Percentiles rank a stretch among this genome's conserved stretches.
phyloP scores from a whole-genome alignment of 2,113 vertebrate species.

The Clarias batrachus region DNA sequence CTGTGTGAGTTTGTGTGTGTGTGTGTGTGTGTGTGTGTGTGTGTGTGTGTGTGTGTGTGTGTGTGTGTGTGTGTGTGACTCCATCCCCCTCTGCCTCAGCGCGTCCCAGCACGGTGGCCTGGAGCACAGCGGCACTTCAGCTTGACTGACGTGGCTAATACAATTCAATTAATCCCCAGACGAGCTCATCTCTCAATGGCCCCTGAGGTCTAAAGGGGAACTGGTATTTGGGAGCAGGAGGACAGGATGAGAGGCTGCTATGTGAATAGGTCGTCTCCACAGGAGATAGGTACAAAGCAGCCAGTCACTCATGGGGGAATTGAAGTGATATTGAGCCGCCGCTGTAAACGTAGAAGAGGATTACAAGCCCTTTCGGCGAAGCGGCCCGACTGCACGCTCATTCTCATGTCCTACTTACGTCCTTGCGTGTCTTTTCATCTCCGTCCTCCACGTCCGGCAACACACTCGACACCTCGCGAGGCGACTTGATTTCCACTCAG shows the following conservation, averaged over 20 bases:
- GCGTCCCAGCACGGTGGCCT: constrained; percentile 25
- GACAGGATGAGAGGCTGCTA: constrained; percentile 38
- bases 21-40: not conserved
- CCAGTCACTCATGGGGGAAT: constrained; percentile 49
- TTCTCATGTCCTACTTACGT: constrained; percentile 44
- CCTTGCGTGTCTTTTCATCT: constrained; percentile 45
- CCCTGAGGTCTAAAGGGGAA: constrained; percentile 50
- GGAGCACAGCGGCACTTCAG: constrained; percentile 40
- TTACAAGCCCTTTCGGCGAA: constrained; percentile 59
- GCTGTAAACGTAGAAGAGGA: constrained; percentile 53
- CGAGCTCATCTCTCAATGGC: constrained; percentile 48
- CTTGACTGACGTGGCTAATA: constrained; percentile 52
- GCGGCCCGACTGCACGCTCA: constrained; percentile 29
- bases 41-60: no score
- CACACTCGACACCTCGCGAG: constrained; percentile 18
- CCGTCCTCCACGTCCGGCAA: not conserved
- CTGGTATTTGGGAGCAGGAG: constrained; percentile 39
- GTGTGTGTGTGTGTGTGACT: not conserved
- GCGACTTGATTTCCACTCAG: constrained; percentile 33
- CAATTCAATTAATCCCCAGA: constrained; percentile 52
- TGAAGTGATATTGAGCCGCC: constrained; percentile 52
- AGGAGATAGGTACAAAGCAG: constrained; percentile 55
- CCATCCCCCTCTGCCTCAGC: not conserved
- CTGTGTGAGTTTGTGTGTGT: not conserved
- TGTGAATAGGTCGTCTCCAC: constrained; percentile 55